Base-by-base conservation (phyloP, 2,797 vertebrate genomes). In the Setipinna tenuifilis region DNA sequence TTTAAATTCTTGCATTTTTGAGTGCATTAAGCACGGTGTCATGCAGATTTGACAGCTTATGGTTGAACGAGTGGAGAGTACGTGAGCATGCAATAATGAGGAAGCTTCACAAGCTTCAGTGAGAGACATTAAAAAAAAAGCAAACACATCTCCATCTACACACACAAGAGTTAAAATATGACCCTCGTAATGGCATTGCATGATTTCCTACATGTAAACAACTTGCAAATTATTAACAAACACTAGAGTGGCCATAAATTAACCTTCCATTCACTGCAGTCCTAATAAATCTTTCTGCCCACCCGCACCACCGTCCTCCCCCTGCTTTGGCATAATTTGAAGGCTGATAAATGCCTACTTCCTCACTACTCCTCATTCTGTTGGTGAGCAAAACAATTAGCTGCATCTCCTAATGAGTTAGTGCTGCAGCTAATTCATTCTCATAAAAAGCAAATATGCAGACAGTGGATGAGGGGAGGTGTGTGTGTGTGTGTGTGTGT, bases 381-480 rank as follows among this genome's bases (percentile, higher is more conserved):
- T 85, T 84, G 83, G 61, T 80, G 12, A 83, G 87, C 85, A 89
- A 91, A 90, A 92, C 90, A 88, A 92, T 93, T 90, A 90, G 89
- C 88, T 87, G 57, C 62, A 54, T 89, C 62, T 86, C 35, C 14
- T 91, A 92, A 92, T 92, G 87, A 92, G 90, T 85, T 65, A 91
- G 84, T 82, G 88, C 83, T 85, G 83, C 59, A 85, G 82, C 87
- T 82, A 88, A 91, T 93, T 88, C 7, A 87, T 92, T 92, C 92
- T 87, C 81, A 81, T 90, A 88, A 90, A 91, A 86, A 85, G 86
- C 82, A 90, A 93, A 92, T 87, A 89, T 87, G 87, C 68, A 78
- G 71, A 88, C 85, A 85, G 82, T 87, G 75, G 19, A 84, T 46
- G 28, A 84, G 83, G 68, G 87, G 86, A 71, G 14, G 85, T 9